Evolutionary conservation across 1,140 invertebrate species (phyloP).

Genomic region (Apis mellifera): DNA sequence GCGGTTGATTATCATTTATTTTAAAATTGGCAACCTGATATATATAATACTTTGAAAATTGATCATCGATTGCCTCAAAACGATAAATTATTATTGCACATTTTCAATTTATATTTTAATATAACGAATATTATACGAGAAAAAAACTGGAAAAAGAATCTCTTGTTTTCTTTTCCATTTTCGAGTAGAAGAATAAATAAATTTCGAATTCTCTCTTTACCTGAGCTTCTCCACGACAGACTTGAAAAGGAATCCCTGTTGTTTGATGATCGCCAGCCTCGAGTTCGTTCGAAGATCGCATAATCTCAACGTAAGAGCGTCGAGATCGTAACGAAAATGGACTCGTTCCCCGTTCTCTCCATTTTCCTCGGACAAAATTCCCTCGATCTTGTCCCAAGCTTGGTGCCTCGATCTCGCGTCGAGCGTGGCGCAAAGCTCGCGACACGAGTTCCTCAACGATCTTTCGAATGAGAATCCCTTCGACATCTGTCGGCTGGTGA

Average conservation of each 20-base stretch:
- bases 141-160: no score
- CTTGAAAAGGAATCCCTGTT: slow-evolving; percentile 72
- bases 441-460: slow-evolving; percentile 25
- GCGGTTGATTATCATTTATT: no score
- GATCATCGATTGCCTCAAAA: no score
- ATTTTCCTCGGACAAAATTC: neutral
- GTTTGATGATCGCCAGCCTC: slow-evolving; percentile 68
- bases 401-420: slow-evolving; percentile 63
- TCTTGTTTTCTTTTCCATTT: no score
- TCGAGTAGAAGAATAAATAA: no score
- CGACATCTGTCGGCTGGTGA: slow-evolving; percentile 85
- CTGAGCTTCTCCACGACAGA: slow-evolving; percentile 20
- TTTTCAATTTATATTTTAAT: no score
- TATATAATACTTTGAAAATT: no score
- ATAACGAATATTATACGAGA: no score
- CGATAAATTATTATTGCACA: no score
- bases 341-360: neutral
- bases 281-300: slow-evolving; percentile 71
- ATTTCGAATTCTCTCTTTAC: neutral
- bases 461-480: slow-evolving; percentile 79
- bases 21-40: no score
- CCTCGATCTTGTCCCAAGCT: slow-evolving; percentile 12
- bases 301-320: slow-evolving; percentile 65
- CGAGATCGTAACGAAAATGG: slow-evolving; percentile 46
- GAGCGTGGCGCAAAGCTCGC: slow-evolving; percentile 36